Base-by-base conservation (phyloP, 2,113 vertebrate genomes). In the Gallinago media region DNA sequence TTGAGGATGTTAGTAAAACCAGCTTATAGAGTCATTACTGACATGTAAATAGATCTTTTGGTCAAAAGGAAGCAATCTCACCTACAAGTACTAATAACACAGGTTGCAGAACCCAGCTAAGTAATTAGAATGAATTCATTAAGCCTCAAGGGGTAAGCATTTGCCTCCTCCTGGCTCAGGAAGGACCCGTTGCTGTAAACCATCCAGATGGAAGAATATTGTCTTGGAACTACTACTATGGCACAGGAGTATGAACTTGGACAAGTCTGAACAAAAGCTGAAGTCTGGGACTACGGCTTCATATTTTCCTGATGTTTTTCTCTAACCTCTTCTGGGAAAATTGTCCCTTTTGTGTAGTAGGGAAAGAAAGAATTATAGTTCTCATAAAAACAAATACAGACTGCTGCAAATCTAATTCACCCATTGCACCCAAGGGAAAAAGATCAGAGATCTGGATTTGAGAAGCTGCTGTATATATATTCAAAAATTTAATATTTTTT, bases 351-450 rank as follows among this genome's bases (percentile, higher is more conserved):
- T 67, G 32, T 87, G 34, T 56, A 94, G 71, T 17, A 88, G 17
- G 23, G 21, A 92, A 87, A 83, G 27, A 88, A 93, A 91, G 84
- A 96, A 91, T 95, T 81, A 94, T 54, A 82, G 84, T 72, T 85
- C 87, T 95, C 84, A 96, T 96, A 93, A 96, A 96, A 95, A 47
- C 61, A 96, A 91, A 91, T 87, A 65, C 40, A 76, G 77, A 38
- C 31, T 78, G 34, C 81, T 82, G 74, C 87, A 96, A 96, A 91
- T 85, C 77, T 85, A 94, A 91, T 91, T 85, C 62, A 72, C 31
- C 74, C 49, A 58, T 19, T 68, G 77, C 74, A 78, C 81, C n/a
- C 91, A 88, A 65, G 89, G 84, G 87, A 89, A 91, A 95, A 91
- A 65, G 26, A 89, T 85, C n/a, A 65, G 76, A 78, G 70, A 78